phyloP scores from a whole-genome alignment of 2,888 invertebrate genomes.

The Cecidostiba fungosa region DNA sequence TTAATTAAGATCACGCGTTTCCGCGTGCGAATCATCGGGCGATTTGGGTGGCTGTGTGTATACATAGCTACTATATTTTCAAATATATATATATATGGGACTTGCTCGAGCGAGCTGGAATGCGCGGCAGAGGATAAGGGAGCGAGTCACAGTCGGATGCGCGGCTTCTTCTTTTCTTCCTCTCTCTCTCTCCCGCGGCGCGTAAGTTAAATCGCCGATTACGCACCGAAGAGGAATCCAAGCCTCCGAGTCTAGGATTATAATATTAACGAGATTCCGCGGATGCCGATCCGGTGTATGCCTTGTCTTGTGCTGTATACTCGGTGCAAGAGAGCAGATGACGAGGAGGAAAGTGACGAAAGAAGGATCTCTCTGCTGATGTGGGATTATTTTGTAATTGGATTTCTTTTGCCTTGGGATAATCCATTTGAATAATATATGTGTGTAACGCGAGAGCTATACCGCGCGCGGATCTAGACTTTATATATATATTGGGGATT shows the following conservation, averaged over 20 bases:
- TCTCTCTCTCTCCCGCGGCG: neutral
- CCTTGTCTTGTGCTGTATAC: too few relatives aligned
- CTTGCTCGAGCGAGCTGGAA: slow-evolving; percentile 11
- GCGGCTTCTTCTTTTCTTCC: neutral
- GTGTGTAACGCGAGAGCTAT: too few relatives aligned
- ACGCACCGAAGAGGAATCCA: neutral
- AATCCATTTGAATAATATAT: neutral
- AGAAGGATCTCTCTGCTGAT: neutral
- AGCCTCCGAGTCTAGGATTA: slow-evolving; percentile 21
- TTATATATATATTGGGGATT: neutral
- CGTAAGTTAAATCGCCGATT: neutral
- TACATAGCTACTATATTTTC: neutral
- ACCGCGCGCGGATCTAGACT: neutral
- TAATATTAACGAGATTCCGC: slow-evolving; percentile 33
- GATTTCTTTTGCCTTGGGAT: neutral
- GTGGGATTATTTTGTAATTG: neutral
- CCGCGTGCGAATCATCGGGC: slow-evolving; percentile 4
- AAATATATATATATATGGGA: neutral
- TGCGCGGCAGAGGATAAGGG: neutral
- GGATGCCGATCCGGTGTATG: neutral
- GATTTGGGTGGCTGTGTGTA: neutral
- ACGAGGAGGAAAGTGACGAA: slow-evolving; percentile 29
- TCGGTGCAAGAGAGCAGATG: neutral
- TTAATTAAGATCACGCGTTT: slow-evolving; percentile 6
- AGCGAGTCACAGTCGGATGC: slow-evolving; percentile 17